phyloP scores from a whole-genome alignment of 35 echinoderm and acorn worm genomes.

The Holothuria glaberrima region DNA sequence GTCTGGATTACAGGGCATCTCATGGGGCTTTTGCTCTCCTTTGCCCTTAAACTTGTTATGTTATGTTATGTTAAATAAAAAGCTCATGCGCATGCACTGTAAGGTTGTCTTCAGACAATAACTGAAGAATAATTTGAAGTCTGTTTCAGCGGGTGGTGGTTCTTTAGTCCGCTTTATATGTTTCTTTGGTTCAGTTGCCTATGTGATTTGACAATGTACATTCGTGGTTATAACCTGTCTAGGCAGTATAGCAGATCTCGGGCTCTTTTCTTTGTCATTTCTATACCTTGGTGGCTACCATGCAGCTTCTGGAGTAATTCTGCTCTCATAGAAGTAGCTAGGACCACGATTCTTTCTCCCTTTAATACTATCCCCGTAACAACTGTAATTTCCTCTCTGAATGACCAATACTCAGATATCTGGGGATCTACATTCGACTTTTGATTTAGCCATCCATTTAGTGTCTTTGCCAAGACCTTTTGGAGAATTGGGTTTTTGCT shows the following conservation, averaged over 20 bases:
- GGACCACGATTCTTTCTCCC: slow-evolving; percentile 9
- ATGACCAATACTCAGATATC: not conserved
- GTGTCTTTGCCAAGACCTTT: not conserved
- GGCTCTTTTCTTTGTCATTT: not conserved
- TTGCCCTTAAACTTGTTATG: no score
- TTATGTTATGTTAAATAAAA: no score
- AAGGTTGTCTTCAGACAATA: no score
- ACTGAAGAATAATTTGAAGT: no score
- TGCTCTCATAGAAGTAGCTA: not conserved
- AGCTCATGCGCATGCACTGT: no score
- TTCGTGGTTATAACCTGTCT: not conserved
- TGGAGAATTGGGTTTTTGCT: not conserved
- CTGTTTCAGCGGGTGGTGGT: no score
- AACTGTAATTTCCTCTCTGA: not conserved
- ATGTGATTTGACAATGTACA: not conserved
- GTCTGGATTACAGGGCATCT: no score
- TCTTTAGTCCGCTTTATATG: not conserved
- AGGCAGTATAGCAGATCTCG: slow-evolving; percentile 18
- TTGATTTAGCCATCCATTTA: not conserved
- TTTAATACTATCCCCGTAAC: not conserved
- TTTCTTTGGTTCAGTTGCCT: not conserved
- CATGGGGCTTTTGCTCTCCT: no score
- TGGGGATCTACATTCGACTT: not conserved
- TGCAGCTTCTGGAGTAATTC: not conserved
- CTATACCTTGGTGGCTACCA: slow-evolving; percentile 1